Base-by-base conservation (phyloP, 2,113 vertebrate species). In the Pachyramphus minor region DNA sequence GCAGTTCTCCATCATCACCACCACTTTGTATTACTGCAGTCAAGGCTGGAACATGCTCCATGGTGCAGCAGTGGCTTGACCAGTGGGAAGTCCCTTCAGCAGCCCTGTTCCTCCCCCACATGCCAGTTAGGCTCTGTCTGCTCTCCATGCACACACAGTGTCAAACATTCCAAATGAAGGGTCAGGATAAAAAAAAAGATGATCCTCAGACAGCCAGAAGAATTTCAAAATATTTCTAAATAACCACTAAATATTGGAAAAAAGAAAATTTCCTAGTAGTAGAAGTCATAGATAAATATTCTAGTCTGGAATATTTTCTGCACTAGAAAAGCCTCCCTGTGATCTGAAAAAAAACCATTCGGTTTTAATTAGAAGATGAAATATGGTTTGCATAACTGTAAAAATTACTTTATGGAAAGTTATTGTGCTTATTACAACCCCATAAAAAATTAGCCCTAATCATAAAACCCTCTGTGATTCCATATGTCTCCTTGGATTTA, bases 91-190 rank as follows among this genome's bases (percentile, higher is more conserved):
- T 53, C 60, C 56, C 30, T 67, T 78, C 47, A 24, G 5, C 15
- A 52, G 27, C 10, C 39, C 16, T 4, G 5, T 14, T 24, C 21
- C 63, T 67, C 13, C 44, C 30, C 45, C 24, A 13, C 19, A 52
- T 3, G 16, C 27, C 2, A 74, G 15, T 13, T 39, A 5, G 1
- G 14, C n/a, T 62, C 53, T 68, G 11, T 27, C 41, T 80, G 44
- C 2, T 8, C 44, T 6, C 9, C 14, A 9, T 9, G 22, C 24
- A 52, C 1, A 6, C 4, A 81, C 10, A 28, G 0, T 0, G 3
- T 14, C 28, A 53, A 62, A 64, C 21, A 22, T 24, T 55, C 42
- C 33, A 24, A 35, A 73, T 22, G 62, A 78, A 66, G 12, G 7
- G 28, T 53, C 63, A 80, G 22, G 20, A 19, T n/a, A 63, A 83